Evolutionary conservation across 2,113 vertebrate species (phyloP).

Genomic region (Rutilus rutilus): DNA sequence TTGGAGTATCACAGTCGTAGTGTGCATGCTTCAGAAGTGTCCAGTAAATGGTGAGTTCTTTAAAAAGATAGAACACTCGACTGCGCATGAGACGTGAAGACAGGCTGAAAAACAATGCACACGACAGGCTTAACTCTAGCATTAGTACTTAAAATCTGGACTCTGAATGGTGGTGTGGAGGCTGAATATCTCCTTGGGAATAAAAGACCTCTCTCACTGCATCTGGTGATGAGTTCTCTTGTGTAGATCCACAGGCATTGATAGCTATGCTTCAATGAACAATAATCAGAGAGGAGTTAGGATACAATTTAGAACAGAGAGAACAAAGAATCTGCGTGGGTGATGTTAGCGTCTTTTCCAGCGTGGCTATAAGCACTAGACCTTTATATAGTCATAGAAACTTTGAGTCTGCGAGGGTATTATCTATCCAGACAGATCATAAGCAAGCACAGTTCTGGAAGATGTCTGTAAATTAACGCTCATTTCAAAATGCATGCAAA

Average conservation of each 20-base stretch:
- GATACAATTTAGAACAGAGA: conserved; percentile 36
- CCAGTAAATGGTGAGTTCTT: neutral
- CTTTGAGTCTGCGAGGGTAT: conserved; percentile 48
- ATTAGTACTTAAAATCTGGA: neutral
- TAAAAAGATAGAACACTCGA: neutral
- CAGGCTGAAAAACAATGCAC: neutral
- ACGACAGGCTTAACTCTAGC: neutral
- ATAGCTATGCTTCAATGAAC: conserved; percentile 38
- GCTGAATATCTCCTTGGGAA: conserved; percentile 9
- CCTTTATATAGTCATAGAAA: conserved; percentile 56
- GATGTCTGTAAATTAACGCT: conserved; percentile 71
- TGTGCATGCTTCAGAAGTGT: neutral
- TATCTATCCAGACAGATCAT: conserved; percentile 55
- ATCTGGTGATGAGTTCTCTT: conserved; percentile 19
- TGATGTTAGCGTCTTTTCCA: conserved; percentile 38
- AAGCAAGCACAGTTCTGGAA: conserved; percentile 64
- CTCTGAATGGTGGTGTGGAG: neutral
- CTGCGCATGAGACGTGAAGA: neutral
- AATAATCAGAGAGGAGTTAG: conserved; percentile 1
- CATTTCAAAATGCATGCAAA: conserved; percentile 76
- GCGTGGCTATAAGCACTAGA: conserved; percentile 27
- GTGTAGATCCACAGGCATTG: conserved; percentile 42
- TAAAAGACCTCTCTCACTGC: neutral
- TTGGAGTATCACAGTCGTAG: neutral
- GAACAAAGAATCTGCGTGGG: conserved; percentile 40